Evolutionary conservation across 64 coral and sea anemone species (phyloP).

Genomic region (Astreopora myriophthalma): DNA sequence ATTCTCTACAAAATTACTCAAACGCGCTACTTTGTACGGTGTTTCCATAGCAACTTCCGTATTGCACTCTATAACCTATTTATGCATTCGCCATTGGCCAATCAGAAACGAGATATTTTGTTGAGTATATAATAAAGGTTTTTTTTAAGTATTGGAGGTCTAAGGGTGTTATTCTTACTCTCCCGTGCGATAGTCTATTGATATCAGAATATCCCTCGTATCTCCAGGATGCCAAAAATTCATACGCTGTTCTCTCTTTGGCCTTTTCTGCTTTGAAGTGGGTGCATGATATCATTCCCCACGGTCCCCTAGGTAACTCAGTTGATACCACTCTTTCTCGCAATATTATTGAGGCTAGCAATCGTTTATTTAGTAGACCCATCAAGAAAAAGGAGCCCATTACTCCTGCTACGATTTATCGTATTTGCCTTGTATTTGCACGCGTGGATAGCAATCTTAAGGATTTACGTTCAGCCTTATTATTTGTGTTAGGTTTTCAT

Average conservation of each 20-base stretch:
- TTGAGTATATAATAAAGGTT: too few species aligned
- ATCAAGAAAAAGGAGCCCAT: conserved; percentile 43
- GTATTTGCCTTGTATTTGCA: not conserved
- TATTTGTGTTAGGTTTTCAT: conserved; percentile 4
- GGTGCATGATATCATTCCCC: conserved; percentile 18
- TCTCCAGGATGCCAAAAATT: not conserved
- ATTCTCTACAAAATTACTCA: too few species aligned
- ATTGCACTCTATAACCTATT: too few species aligned
- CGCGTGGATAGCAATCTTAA: not conserved
- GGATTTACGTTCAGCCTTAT: conserved; percentile 31
- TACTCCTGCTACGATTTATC: not conserved
- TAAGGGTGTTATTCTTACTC: not conserved
- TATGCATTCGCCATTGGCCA: too few species aligned
- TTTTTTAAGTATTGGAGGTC: not conserved
- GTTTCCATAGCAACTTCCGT: too few species aligned
- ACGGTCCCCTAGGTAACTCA: not conserved
- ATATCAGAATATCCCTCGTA: not conserved
- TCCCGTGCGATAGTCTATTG: not conserved
- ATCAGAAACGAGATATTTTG: too few species aligned
- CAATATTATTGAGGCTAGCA: conserved; percentile 8
- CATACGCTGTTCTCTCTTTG: not conserved
- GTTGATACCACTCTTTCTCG: not conserved
- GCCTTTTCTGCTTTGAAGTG: not conserved
- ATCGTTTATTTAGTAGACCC: not conserved
- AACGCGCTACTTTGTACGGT: too few species aligned